Conservation (phyloP, 2,888 invertebrate genomes). For the Eristalis tenax region DNA sequence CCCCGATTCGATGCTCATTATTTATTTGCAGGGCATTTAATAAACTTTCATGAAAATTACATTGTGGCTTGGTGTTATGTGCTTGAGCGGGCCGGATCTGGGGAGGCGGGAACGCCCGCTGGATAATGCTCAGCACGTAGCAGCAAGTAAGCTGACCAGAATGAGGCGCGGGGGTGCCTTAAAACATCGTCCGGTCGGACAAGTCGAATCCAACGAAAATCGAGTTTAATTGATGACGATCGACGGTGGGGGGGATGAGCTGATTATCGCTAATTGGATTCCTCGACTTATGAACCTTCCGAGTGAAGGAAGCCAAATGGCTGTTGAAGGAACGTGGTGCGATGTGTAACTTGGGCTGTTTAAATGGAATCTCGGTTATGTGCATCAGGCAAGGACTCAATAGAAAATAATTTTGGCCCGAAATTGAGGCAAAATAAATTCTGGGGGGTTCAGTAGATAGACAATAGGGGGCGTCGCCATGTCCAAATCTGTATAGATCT, state of each 20-base stretch:
- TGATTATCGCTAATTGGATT: not conserved
- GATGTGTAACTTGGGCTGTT: too few relatives aligned
- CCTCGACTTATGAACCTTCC: not conserved
- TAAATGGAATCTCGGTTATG: too few relatives aligned
- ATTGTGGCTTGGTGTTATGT: not conserved
- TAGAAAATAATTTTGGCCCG: too few relatives aligned
- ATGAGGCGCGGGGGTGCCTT: not conserved
- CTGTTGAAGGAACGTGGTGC: not conserved
- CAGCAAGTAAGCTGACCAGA: not conserved
- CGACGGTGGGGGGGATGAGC: not conserved
- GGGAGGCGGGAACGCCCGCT: not conserved
- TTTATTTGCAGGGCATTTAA: constrained; percentile 20
- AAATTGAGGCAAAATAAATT: too few relatives aligned
- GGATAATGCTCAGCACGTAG: not conserved
- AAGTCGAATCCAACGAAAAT: not conserved
- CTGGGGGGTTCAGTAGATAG: too few relatives aligned
- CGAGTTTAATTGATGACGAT: not conserved
- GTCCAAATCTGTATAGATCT: too few relatives aligned
- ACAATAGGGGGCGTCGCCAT: too few relatives aligned
- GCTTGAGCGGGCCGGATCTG: not conserved
- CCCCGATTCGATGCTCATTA: not conserved
- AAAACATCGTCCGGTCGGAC: not conserved
- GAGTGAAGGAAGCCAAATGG: not conserved
- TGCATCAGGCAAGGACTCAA: too few relatives aligned
- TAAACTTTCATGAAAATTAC: constrained; percentile 17